Evolutionary conservation across 2,888 invertebrate genomes (phyloP), one percentile per base, ranked within the genome.

Genomic region (Schizotus pectinicornis): DNA sequence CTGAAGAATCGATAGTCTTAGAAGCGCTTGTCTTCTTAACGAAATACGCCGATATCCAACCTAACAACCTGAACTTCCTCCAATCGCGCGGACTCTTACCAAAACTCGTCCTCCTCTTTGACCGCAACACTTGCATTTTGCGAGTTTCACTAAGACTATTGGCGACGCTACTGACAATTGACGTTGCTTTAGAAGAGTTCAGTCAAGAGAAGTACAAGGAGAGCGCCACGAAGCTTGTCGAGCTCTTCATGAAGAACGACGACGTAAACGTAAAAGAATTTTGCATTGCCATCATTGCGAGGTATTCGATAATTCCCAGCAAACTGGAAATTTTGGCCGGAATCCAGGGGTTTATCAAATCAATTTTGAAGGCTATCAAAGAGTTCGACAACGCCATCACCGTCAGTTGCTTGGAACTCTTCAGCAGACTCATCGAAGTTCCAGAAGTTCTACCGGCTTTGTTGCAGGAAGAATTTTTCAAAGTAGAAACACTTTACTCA

Each of bases 11-110:
- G 42, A 59, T 75, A 6, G 71, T 74, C 3, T 50, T 73, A 8
- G 75, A 75, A 64, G 60, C 74, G 1, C 63, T 74, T 37, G 56
- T 74, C 35, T 74, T 74, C 53, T 46, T 74, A 33, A 74, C 73
- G 3, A 74, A 74, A 65, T 74, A 74, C 60, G 71, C 69, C 0
- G 73, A 74, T 58, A 59, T 70, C 12, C 64, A 70, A 31, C 56
- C 61, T 12, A 70, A 69, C 42, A 74, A 74, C 50, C 50, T 73
- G 38, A 61, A 58, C 22, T 65, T 62, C 47, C 56, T 74, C 3
- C 67, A 71, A 14, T 64, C 67, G 36, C 65, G 55, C 32, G 72
- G 71, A 11, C 47, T 74, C n/a, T 42, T 74, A 35, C 56, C 63
- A 14, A 73, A 71, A 53, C 56, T 74, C 13, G 9, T 72, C 31